Evolutionary conservation across 1,140 invertebrate genomes (phyloP).

Genomic region (Papilio dardanus): DNA sequence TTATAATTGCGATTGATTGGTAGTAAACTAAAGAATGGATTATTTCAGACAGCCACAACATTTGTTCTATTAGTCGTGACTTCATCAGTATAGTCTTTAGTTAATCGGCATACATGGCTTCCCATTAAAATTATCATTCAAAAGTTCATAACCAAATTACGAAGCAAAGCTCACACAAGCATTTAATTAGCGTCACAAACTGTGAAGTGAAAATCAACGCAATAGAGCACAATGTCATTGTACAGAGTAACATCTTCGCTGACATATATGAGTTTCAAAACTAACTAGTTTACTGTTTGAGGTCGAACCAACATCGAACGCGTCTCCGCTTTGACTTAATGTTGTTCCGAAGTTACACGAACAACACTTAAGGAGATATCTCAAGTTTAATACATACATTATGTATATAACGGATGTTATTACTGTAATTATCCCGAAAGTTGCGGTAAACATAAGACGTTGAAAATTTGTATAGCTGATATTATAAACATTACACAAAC

Average conservation of each 20-base stretch:
- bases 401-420: constrained; percentile 29
- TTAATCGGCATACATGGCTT: not conserved
- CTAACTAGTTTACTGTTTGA: constrained; percentile 45
- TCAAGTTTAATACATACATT: constrained; percentile 36
- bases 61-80: too few relatives aligned
- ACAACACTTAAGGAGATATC: constrained; percentile 44
- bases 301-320: constrained; percentile 44
- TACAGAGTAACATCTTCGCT: constrained; percentile 48
- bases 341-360: constrained; percentile 45
- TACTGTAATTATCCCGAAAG: constrained; percentile 10
- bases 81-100: too few relatives aligned
- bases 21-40: too few relatives aligned
- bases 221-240: constrained; percentile 43
- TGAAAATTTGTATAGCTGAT: not conserved
- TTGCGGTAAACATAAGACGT: constrained; percentile 8
- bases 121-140: not conserved
- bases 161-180: not conserved
- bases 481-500: not conserved
- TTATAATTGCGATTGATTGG: not conserved
- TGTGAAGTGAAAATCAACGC: constrained; percentile 34
- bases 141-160: not conserved
- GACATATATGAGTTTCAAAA: constrained; percentile 61
- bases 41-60: too few relatives aligned
- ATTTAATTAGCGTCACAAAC: constrained; percentile 45
- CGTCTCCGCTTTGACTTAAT: constrained; percentile 44